Base-by-base conservation (phyloP, 2,888 invertebrate genomes). In the Rhingia campestris region DNA sequence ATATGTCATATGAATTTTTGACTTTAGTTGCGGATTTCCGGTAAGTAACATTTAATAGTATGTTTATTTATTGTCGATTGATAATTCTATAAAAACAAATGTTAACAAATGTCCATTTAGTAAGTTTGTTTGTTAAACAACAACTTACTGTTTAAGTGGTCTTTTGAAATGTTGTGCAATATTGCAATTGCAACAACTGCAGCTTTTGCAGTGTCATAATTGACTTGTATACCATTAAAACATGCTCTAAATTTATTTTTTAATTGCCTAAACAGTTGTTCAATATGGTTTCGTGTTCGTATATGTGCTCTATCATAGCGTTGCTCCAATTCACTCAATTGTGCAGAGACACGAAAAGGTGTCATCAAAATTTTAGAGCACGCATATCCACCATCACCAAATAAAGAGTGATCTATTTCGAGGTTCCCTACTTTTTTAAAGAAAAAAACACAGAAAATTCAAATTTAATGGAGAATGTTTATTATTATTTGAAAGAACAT, bases 201-300 rank as follows among this genome's bases (percentile, higher is more conserved):
- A 30, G 49, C 49, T 49, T 49, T 49, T 10, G 49, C 49, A 10
- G 49, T 49, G 10, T 49, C 49, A 32, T 49, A 49, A 9, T 49
- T 49, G 1, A 49, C 49, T 49, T 49, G 32, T 9, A 49, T 49
- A 2, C 30, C 30, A 49, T 49, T 49, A 5, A 49, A 30, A 4
- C 49, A 49, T 4, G 49, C 4, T 30, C 10, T 3, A 30, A 49
- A 49, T 9, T 32, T 49, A 32, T 49, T 49, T 9, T 49, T 49
- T 3, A 49, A 2, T 30, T 10, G 30, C 9, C 49, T 9, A 30
- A 32, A 30, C 4, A 30, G 49, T n/a, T 49, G 2, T 22, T 49
- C 49, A 9, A 32, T 10, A 9, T 49, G 22, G 10, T 30, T 49
- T 30, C 32, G 30, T 1, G 30, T 49, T 0, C 9, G 0, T 10